Conservation (phyloP, 2,797 vertebrate genomes). For the Myotis vivesi region DNA sequence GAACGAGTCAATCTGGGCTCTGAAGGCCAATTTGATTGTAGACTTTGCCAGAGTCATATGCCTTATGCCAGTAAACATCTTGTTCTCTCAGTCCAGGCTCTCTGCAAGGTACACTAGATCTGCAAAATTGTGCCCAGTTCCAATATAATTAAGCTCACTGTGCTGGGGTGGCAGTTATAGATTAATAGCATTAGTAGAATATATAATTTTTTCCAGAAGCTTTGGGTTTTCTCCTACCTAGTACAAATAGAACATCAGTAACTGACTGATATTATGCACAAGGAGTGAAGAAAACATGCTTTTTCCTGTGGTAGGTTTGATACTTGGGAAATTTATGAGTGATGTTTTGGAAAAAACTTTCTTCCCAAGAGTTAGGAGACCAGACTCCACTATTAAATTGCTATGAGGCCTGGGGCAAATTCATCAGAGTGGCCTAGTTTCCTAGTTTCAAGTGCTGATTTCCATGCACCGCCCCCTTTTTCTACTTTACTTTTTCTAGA, state of each 20-base stretch:
- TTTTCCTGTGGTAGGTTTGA: background rate
- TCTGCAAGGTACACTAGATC: background rate
- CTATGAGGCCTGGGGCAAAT: background rate
- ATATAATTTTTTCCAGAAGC: background rate
- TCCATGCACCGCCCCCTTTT: background rate
- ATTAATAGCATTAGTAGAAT: background rate
- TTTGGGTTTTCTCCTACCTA: background rate
- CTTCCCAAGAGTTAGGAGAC: background rate
- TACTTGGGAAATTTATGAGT: background rate
- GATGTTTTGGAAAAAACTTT: background rate
- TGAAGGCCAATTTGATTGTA: background rate
- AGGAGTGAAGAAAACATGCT: background rate
- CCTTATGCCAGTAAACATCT: background rate
- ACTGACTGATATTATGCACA: background rate
- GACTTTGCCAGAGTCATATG: background rate
- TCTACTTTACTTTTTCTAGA: background rate
- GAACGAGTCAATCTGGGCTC: background rate
- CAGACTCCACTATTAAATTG: slow-evolving; percentile 25
- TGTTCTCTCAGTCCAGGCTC: background rate
- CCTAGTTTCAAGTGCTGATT: background rate
- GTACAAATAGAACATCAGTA: background rate
- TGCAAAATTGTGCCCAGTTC: background rate
- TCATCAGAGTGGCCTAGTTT: background rate
- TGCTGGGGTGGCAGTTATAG: background rate
- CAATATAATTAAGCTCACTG: background rate